Base-by-base conservation (phyloP, 2,113 vertebrate genomes). In the Cyprinodon tularosa region DNA sequence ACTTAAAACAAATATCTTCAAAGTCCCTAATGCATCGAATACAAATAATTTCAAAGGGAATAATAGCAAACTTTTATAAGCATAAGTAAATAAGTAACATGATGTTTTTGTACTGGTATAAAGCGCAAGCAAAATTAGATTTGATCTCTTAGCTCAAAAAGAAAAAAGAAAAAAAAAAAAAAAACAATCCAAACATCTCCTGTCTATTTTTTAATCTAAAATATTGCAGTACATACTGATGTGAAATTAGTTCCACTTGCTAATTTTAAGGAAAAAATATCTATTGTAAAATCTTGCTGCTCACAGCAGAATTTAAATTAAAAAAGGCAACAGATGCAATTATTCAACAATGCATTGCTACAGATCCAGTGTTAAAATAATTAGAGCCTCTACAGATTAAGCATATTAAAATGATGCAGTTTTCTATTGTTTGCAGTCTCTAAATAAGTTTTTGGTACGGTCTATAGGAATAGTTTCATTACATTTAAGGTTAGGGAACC, bases 331-430 rank as follows among this genome's bases (percentile, higher is more conserved):
- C 14, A 78, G 85, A 84, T 17, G 84, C 83, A 90, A 88, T 89
- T 82, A 91, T 66, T 78, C 85, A 84, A 86, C 82, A 83, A 80
- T 65, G 84, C 68, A 76, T 62, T 63, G 50, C 81, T 76, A 84
- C 82, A 83, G 4, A 72, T 72, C 62, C 79, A 62, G 73, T 84
- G 70, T 87, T 81, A 85, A 90, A 85, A 90, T 90, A 83, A 91
- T 91, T 84, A 91, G 81, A 80, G 22, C 38, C 17, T 73, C 70
- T 84, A 72, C 48, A 44, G 70, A 80, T 76, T 81, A 78, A 63
- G 69, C 72, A 42, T 38, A 59, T 4, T 37, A 62, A 60, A 42
- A 9, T n/a, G 61, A 45, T 17, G 4, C 8, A 75, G 29, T 61
- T 70, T 68, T 71, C 53, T 66, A 57, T 75, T 1, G 3, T 57